Percentiles rank a stretch among this genome's conserved stretches.
phyloP scores from a whole-genome alignment of 2,888 invertebrate genomes.

The Ferdinandea cuprea region DNA sequence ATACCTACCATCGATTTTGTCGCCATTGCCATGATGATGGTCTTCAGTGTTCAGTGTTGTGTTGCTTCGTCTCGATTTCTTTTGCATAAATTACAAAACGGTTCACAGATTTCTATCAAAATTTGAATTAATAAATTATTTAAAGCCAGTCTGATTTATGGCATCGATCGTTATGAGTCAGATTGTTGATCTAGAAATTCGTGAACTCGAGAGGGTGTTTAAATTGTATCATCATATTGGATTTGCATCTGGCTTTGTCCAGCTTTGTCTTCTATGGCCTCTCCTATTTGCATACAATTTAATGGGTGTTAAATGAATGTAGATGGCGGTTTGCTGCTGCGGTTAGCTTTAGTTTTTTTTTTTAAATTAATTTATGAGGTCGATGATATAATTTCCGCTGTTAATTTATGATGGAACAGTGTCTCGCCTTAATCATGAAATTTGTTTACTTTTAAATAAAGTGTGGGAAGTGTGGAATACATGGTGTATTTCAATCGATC shows the following conservation, averaged over 20 bases:
- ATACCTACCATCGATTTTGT: slow-evolving; percentile 38
- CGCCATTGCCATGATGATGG: no score
- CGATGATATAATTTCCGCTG: slow-evolving; percentile 55
- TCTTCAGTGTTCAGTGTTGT: slow-evolving; percentile 1
- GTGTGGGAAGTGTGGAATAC: slow-evolving; percentile 33
- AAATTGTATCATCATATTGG: slow-evolving; percentile 54
- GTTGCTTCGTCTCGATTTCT: slow-evolving; percentile 40
- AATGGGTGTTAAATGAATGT: slow-evolving; percentile 54
- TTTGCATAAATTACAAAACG: slow-evolving; percentile 61
- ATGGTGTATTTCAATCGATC: slow-evolving; percentile 37
- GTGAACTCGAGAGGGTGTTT: slow-evolving; percentile 66
- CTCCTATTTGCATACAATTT: slow-evolving; percentile 57
- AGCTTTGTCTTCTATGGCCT: slow-evolving; percentile 14
- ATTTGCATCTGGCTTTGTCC: slow-evolving; percentile 36
- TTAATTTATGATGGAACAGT: slow-evolving; percentile 60
- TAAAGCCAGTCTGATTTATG: slow-evolving; percentile 66
- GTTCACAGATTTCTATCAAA: slow-evolving; percentile 58
- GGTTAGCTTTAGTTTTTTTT: slow-evolving; percentile 23
- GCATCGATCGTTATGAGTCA: slow-evolving; percentile 59
- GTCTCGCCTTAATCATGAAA: slow-evolving; percentile 39
- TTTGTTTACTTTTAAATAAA: slow-evolving; percentile 11
- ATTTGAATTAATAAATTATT: slow-evolving; percentile 67
- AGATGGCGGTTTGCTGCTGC: slow-evolving; percentile 24
- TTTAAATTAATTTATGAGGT: slow-evolving; percentile 47
- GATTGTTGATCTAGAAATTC: slow-evolving; percentile 70